These are phyloP conservation scores for Pedionomus torquatus DNA, from an alignment of 2,113 vertebrate species.

Conservation along the genomic window DNA sequence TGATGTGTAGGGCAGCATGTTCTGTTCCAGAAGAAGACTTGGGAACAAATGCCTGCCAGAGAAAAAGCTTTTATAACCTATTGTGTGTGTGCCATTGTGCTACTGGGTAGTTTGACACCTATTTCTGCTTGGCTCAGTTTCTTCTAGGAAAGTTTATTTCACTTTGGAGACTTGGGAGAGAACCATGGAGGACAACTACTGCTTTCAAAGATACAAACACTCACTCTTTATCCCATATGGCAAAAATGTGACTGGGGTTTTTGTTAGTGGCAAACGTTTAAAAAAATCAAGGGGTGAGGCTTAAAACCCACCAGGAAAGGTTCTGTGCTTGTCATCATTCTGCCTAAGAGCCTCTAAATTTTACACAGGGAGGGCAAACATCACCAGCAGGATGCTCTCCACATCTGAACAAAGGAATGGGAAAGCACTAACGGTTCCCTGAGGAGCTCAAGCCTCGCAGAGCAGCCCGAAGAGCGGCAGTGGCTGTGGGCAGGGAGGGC, in stretches of 20 bases:
- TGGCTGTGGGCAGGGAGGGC: background rate
- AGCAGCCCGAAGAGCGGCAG: rapidly evolving
- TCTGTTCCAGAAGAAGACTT: slow-evolving; percentile 48
- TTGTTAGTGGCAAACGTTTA: background rate
- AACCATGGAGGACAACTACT: background rate
- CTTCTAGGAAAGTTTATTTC: background rate
- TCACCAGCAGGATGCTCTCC: background rate
- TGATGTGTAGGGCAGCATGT: slow-evolving; percentile 35
- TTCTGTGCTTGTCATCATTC: background rate
- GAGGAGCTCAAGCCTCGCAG: background rate
- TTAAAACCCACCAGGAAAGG: background rate
- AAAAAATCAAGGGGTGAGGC: background rate
- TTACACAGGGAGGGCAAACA: background rate
- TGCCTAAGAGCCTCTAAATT: slow-evolving; percentile 2
- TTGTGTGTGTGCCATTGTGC: background rate
- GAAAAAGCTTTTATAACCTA: background rate
- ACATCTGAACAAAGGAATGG: background rate
- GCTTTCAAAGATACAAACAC: background rate
- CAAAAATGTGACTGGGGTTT: background rate
- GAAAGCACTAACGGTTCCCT: background rate
- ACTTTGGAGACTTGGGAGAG: background rate
- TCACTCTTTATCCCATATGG: background rate
- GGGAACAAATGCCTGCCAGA: slow-evolving; percentile 35
- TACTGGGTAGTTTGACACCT: slow-evolving; percentile 11
- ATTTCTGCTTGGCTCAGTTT: slow-evolving; percentile 32